These are phyloP conservation scores for Pristionchus pacificus DNA, from an alignment of 1,140 invertebrate species.

Conservation along the genomic window DNA sequence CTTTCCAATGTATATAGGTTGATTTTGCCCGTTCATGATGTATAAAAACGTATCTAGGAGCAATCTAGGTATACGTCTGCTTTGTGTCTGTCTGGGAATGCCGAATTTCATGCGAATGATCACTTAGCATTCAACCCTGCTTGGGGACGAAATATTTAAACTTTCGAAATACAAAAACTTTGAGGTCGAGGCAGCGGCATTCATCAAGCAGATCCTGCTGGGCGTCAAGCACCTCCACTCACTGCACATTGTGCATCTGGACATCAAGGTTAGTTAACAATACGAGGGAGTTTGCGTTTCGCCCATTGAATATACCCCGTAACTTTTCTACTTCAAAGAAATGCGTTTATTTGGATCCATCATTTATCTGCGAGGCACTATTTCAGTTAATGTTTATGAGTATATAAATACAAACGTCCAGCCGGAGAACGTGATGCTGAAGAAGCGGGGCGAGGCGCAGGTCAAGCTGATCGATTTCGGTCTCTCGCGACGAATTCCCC, in stretches of 20 bases:
- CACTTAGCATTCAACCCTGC: too few species aligned
- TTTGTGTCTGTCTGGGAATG: too few species aligned
- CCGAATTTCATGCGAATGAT: too few species aligned
- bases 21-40: too few species aligned
- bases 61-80: too few species aligned
- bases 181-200: constrained; percentile 61
- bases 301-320: too few species aligned
- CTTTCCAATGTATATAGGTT: too few species aligned
- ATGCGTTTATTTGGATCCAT: too few species aligned
- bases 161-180: not conserved
- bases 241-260: constrained; percentile 63
- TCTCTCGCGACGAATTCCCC: constrained; percentile 63
- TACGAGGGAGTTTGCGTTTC: not conserved
- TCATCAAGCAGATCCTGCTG: constrained; percentile 63
- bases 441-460: constrained; percentile 58
- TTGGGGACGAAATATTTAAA: too few species aligned
- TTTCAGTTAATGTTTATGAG: constrained; percentile 8
- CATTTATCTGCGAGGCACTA: constrained; percentile 5
- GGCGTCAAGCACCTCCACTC: constrained; percentile 63
- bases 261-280: constrained; percentile 60
- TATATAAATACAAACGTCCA: constrained; percentile 45
- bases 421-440: constrained; percentile 66
- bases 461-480: constrained; percentile 71
- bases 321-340: too few species aligned
- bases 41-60: too few species aligned